phyloP scores from a whole-genome alignment of 2,113 vertebrate species.

The Archilochus colubris region DNA sequence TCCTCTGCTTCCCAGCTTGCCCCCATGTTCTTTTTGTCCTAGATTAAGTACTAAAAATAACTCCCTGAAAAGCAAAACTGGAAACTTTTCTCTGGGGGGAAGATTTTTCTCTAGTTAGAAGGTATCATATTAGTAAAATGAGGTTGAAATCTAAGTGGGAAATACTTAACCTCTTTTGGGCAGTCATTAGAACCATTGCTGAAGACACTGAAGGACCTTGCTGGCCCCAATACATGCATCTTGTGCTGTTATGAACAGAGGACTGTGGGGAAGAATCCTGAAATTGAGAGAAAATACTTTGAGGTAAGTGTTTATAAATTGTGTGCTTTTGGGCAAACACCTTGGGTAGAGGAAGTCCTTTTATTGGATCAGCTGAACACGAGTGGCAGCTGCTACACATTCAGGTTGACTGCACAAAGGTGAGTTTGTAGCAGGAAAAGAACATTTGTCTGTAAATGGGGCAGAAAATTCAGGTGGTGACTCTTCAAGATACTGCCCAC shows the following conservation, averaged over 20 bases:
- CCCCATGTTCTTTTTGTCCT: constrained; percentile 18
- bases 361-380: not conserved
- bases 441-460: not conserved
- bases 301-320: constrained; percentile 76
- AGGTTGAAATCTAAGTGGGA: not conserved
- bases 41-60: constrained; percentile 32
- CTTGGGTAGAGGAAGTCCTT: not conserved
- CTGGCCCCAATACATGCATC: constrained; percentile 86
- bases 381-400: rapidly evolving
- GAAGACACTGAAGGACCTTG: constrained; percentile 88
- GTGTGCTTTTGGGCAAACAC: not conserved
- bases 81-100: not conserved
- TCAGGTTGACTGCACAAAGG: not conserved
- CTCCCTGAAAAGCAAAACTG: not conserved
- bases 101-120: not conserved
- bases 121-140: not conserved
- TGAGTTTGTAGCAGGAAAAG: not conserved
- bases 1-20: not conserved
- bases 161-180: constrained; percentile 10
- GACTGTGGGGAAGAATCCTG: constrained; percentile 91
- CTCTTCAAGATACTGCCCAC: not conserved
- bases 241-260: constrained; percentile 97
- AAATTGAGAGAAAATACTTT: constrained; percentile 91
- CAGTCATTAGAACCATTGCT: constrained; percentile 91
- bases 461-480: not conserved